Percentiles rank a stretch among this genome's conserved stretches.
Evolutionary conservation across 1,140 invertebrate species (phyloP).

Genomic region (Drosophila eugracilis): DNA sequence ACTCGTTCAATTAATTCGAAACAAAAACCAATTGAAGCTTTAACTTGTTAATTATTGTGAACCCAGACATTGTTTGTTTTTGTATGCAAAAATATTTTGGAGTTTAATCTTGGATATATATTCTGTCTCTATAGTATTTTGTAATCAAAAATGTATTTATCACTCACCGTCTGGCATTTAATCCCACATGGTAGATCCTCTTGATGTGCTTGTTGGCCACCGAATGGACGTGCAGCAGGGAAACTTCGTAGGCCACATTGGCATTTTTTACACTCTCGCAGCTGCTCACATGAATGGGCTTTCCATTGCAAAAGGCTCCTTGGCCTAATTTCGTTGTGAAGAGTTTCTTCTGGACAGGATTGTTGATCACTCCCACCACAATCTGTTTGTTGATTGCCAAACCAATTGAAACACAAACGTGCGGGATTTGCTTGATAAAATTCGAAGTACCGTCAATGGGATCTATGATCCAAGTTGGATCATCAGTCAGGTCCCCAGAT

Average conservation of each 20-base stretch:
- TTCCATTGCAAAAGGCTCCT: conserved; percentile 91
- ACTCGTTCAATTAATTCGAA: not conserved
- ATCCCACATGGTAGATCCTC: conserved; percentile 76
- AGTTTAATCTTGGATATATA: too few species aligned
- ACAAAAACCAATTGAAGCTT: not conserved
- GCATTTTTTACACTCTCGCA: conserved; percentile 66
- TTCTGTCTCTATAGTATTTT: too few species aligned
- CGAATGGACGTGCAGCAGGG: conserved; percentile 69
- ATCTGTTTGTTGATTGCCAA: conserved; percentile 88
- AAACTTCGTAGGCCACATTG: conserved; percentile 83
- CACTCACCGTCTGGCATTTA: conserved; percentile 72
- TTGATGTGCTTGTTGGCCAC: conserved; percentile 80
- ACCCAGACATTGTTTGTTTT: not conserved
- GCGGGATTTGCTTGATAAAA: conserved; percentile 89
- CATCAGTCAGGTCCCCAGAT: conserved; percentile 88
- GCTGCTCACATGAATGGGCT: conserved; percentile 85
- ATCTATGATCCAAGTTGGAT: conserved; percentile 96
- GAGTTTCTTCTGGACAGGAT: conserved; percentile 90
- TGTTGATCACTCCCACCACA: conserved; percentile 90
- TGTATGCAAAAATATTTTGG: not conserved
- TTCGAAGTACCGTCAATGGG: conserved; percentile 91
- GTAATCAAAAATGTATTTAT: too few species aligned
- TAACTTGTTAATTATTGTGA: conserved; percentile 11
- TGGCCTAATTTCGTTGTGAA: conserved; percentile 89
- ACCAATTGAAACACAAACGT: conserved; percentile 89